phyloP scores from a whole-genome alignment of 1,140 invertebrate species.

The Drosophila rhopaloa region DNA sequence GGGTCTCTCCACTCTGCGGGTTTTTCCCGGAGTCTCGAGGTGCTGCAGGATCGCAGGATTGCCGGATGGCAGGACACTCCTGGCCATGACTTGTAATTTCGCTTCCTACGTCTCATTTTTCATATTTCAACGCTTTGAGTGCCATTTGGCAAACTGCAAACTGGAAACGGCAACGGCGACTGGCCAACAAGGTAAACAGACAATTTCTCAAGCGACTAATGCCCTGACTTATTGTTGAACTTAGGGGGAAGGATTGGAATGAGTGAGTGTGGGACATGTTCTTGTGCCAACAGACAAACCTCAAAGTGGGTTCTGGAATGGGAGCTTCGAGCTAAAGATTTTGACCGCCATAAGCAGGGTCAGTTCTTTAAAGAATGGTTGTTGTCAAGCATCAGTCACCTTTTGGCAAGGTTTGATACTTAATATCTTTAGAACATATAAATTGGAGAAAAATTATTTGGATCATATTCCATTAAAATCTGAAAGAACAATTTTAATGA shows the following conservation, averaged over 20 bases:
- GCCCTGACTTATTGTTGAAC: constrained; percentile 76
- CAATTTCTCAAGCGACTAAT: constrained; percentile 81
- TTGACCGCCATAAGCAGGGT: not conserved
- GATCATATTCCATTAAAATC: not conserved
- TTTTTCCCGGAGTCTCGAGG: constrained; percentile 65
- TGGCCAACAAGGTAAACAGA: constrained; percentile 79
- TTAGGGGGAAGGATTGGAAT: constrained; percentile 17
- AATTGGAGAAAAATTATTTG: too few relatives aligned
- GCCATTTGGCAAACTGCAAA: constrained; percentile 70
- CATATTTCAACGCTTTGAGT: constrained; percentile 74
- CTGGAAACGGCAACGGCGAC: constrained; percentile 43
- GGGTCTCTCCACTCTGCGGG: constrained; percentile 39
- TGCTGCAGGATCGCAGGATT: constrained; percentile 53
- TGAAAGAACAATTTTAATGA: too few relatives aligned
- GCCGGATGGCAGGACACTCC: constrained; percentile 50
- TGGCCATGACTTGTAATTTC: constrained; percentile 63
- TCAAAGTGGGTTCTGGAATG: constrained; percentile 16
- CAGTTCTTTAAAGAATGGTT: not conserved
- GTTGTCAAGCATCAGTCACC: not conserved
- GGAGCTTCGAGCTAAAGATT: not conserved
- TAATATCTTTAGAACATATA: too few relatives aligned
- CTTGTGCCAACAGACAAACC: constrained; percentile 45
- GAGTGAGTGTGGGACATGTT: constrained; percentile 26
- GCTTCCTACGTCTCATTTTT: constrained; percentile 78
- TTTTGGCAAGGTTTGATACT: too few relatives aligned